These are phyloP conservation scores for Psittacara wagleri DNA, from an alignment of 2,113 vertebrate species.

Conservation along the genomic window DNA sequence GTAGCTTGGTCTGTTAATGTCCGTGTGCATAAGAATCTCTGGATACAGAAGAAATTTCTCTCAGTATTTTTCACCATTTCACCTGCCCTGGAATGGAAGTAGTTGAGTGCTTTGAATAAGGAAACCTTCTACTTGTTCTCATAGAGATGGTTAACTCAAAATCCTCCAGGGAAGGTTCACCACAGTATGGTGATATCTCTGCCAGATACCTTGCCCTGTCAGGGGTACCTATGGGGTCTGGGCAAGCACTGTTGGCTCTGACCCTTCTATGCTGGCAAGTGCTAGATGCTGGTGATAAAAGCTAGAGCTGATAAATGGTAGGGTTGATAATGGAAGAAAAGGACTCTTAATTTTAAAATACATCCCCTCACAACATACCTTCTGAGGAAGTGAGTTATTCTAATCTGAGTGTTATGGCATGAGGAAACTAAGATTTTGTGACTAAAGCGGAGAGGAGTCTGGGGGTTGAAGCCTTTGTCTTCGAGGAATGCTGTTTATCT, in stretches of 20 bases:
- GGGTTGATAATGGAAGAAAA: not conserved
- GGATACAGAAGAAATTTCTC: not conserved
- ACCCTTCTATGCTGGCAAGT: not conserved
- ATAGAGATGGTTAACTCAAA: not conserved
- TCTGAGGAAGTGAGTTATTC: not conserved
- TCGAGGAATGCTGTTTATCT: not conserved
- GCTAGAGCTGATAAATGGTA: not conserved
- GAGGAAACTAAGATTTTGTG: not conserved
- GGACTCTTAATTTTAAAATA: not conserved
- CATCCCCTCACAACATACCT: not conserved
- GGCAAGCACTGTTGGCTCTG: not conserved
- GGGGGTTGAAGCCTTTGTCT: not conserved
- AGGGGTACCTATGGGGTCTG: not conserved
- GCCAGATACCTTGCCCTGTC: fast-evolving
- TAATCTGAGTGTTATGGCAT: not conserved
- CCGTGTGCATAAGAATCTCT: not conserved
- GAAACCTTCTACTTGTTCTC: not conserved
- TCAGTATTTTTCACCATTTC: not conserved
- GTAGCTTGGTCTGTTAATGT: not conserved
- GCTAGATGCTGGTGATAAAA: not conserved
- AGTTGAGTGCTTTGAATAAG: not conserved
- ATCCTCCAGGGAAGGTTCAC: not conserved
- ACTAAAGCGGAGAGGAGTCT: not conserved
- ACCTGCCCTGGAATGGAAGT: not conserved
- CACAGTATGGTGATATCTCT: not conserved